A percentile compares a stretch with the other conserved stretches of the same genome.
phyloP scores from a whole-genome alignment of 1,140 invertebrate species.

The Globodera ellingtonae region DNA sequence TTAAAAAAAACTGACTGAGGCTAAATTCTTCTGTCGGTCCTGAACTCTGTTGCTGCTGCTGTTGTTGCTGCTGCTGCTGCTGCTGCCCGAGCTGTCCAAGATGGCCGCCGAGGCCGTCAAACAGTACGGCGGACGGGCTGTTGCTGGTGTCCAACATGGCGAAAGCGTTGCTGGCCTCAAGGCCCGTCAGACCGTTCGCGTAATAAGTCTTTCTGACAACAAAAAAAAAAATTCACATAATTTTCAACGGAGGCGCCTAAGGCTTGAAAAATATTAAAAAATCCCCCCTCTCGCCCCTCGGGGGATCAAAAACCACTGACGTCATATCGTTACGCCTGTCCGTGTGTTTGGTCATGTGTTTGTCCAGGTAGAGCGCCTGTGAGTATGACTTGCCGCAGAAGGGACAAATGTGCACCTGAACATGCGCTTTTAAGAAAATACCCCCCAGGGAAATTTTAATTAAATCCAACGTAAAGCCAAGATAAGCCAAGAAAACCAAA shows the following conservation, averaged over 20 bases:
- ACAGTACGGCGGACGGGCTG: slow-evolving; percentile 13
- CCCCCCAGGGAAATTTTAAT: too few relatives aligned
- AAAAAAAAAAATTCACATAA: slow-evolving; percentile 13
- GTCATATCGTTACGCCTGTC: slow-evolving; percentile 49
- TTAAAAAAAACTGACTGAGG: slow-evolving; percentile 42
- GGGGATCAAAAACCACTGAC: slow-evolving; percentile 33
- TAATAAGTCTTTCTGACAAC: slow-evolving; percentile 32
- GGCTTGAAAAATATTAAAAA: slow-evolving; percentile 7
- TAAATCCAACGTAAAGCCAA: too few relatives aligned
- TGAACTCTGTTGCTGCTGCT: background rate
- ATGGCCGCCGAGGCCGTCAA: slow-evolving; percentile 26
- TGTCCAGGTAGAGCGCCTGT: slow-evolving; percentile 95
- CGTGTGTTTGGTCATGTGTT: slow-evolving; percentile 95
- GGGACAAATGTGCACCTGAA: slow-evolving; percentile 86
- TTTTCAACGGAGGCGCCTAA: background rate
- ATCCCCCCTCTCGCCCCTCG: background rate
- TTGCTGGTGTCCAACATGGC: slow-evolving; percentile 12
- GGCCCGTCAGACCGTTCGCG: slow-evolving; percentile 2
- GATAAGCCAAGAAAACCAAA: too few relatives aligned
- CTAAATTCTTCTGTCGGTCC: slow-evolving; percentile 36
- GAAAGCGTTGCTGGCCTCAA: background rate
- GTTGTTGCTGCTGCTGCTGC: background rate
- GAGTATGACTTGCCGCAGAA: slow-evolving; percentile 99
- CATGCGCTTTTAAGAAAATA: too few relatives aligned
- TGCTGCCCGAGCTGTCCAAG: slow-evolving; percentile 16